A percentile compares a stretch with the other conserved stretches of the same genome.
Evolutionary conservation across 2,113 vertebrate genomes (phyloP).

Genomic region (Pseudopodoces humilis): DNA sequence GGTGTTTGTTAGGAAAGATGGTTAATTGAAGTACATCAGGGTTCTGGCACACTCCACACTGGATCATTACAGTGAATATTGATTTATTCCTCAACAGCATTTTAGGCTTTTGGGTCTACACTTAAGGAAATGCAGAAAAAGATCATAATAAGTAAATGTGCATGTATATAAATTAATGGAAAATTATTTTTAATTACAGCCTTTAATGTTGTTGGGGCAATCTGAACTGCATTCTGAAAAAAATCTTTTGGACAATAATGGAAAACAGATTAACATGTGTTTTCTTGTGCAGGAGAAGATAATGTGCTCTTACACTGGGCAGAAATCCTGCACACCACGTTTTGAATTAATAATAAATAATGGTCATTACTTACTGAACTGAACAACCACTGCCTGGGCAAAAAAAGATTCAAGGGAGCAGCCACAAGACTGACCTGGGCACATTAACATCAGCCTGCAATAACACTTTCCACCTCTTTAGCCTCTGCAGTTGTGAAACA

Average conservation of each 20-base stretch:
- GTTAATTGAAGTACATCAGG: not conserved
- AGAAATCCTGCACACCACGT: not conserved
- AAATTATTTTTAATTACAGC: conserved; percentile 30
- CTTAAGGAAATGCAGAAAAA: not conserved
- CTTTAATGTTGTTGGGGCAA: not conserved
- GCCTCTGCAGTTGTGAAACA: not conserved
- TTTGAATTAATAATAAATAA: conserved; percentile 36
- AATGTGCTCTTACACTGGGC: not conserved
- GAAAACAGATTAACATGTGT: conserved; percentile 38
- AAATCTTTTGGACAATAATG: conserved; percentile 35
- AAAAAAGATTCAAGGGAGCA: not conserved
- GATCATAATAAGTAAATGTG: not conserved
- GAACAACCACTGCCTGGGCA: not conserved
- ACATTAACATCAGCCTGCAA: not conserved
- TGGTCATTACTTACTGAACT: not conserved
- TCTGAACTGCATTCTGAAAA: not conserved
- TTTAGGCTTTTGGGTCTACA: not conserved
- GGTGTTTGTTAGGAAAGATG: not conserved
- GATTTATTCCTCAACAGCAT: not conserved
- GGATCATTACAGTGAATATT: not conserved
- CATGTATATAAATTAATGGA: conserved; percentile 21
- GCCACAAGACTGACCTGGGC: not conserved
- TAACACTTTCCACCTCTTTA: not conserved
- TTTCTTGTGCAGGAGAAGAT: conserved; percentile 15
- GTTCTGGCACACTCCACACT: not conserved